Base-by-base conservation (phyloP, 64 coral and sea anemone species). In the Trachythela sp. region DNA sequence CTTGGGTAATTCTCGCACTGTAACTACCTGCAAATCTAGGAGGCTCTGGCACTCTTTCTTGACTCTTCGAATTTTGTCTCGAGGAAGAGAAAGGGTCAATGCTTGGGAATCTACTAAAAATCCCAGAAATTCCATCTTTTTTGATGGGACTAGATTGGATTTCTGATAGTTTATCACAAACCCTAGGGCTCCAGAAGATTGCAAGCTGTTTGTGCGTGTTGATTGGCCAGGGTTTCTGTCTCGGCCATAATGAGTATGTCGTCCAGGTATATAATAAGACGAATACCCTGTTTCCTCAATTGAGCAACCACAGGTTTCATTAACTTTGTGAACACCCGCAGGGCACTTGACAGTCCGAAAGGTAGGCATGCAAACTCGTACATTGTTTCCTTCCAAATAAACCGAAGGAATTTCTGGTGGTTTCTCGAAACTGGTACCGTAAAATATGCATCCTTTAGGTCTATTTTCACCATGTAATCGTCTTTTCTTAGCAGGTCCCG, bases 41-140 rank as follows among this genome's bases (percentile, higher is more conserved):
- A 38, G 2, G 50, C 58, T 87, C 36, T 87, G 86, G 30, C 86
- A 87, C 52, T 87, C 54, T 33, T 59, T 34, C 51, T 67, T 33
- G 56, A 87, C 60, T 48, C 58, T 87, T 40, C 22, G 86, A 13
- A 87, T 48, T 40, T 87, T 87, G 29, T 87, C 20, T 64, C 52
- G 54, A 2, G 52, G 54, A 31, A 85, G 38, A 85, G 84, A 9
- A 39, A 85, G 41, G 41, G 84, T 39, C 84, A 85, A 39, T 22
- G 84, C 15, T 29, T 39, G 37, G 36, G 36, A 85, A 48, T 85
- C 27, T 43, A 85, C 39, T 15, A 85, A 1, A 27, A 85, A 85
- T 22, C 36, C 59, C 59, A 68, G 59, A 31, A 68, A 68, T 22
- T 68, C 59, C 59, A 68, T 68, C 42, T 45, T 45, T 45, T 11